phyloP scores from a whole-genome alignment of 2,797 vertebrate genomes.

The Poeciliopsis paucimaculata region DNA sequence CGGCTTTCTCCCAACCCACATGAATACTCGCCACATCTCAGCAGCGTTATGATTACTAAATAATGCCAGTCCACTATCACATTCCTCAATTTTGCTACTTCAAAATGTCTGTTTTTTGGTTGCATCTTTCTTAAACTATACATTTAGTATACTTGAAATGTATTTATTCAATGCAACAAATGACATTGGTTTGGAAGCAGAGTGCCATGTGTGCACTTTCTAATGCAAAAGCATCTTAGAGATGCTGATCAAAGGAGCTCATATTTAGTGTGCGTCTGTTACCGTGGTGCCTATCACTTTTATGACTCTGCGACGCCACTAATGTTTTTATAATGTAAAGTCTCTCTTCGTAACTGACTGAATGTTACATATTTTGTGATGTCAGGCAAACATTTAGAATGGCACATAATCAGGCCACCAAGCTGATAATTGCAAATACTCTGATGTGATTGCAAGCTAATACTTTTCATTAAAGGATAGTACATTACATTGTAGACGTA shows the following conservation, averaged over 20 bases:
- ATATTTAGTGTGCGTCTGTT: background rate
- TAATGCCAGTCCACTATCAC: background rate
- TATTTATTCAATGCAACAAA: background rate
- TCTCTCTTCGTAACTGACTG: background rate
- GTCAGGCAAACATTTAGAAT: background rate
- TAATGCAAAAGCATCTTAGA: background rate
- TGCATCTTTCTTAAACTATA: background rate
- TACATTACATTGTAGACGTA: background rate
- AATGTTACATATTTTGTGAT: background rate
- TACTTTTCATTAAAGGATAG: background rate
- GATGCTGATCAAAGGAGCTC: background rate
- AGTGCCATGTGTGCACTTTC: background rate
- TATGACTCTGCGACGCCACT: background rate
- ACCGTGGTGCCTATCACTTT: background rate
- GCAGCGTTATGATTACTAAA: background rate
- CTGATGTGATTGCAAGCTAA: background rate
- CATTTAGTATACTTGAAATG: background rate
- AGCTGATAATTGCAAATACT: background rate
- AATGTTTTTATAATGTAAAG: background rate
- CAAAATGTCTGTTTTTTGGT: background rate
- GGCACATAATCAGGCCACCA: background rate
- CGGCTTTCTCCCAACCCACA: background rate
- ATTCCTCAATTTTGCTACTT: background rate
- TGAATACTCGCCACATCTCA: background rate
- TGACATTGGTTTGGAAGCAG: background rate